Conservation (phyloP, 2,888 invertebrate species). For the Colostygia pectinataria region DNA sequence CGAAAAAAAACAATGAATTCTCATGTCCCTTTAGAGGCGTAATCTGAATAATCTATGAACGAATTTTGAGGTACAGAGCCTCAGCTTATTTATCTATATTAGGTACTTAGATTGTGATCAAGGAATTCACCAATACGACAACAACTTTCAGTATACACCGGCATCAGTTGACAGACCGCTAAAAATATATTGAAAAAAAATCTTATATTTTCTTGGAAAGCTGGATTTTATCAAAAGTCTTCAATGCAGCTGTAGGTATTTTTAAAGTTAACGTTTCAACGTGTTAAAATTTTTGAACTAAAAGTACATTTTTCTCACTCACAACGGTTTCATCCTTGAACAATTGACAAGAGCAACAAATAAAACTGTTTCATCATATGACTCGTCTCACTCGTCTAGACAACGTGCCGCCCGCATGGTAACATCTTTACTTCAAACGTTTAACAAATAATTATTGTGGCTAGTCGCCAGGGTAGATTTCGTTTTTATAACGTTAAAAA, state of each 20-base stretch:
- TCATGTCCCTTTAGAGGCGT: slow-evolving; percentile 28
- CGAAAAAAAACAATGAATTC: slow-evolving; percentile 31
- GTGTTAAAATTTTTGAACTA: background rate
- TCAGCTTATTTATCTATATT: too few relatives aligned
- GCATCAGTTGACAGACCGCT: too few relatives aligned
- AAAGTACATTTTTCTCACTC: background rate
- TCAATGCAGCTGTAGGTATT: too few relatives aligned
- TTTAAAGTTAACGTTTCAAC: too few relatives aligned
- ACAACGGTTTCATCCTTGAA: slow-evolving; percentile 24
- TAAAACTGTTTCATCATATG: slow-evolving; percentile 39
- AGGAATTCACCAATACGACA: too few relatives aligned
- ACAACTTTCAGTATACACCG: too few relatives aligned
- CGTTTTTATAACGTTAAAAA: background rate
- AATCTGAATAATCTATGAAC: slow-evolving; percentile 23
- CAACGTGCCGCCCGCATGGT: slow-evolving; percentile 39
- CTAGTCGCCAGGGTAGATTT: slow-evolving; percentile 7
- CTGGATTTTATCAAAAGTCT: too few relatives aligned
- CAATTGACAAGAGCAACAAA: slow-evolving; percentile 34
- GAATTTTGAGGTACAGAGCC: too few relatives aligned
- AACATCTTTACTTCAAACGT: slow-evolving; percentile 13
- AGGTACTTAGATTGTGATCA: too few relatives aligned
- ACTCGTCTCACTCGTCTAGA: slow-evolving; percentile 49
- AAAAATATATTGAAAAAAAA: too few relatives aligned
- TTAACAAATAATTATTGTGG: slow-evolving; percentile 9
- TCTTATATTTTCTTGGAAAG: too few relatives aligned